Evolutionary conservation across 2,797 vertebrate species (phyloP).

Genomic region (Mallotus villosus): DNA sequence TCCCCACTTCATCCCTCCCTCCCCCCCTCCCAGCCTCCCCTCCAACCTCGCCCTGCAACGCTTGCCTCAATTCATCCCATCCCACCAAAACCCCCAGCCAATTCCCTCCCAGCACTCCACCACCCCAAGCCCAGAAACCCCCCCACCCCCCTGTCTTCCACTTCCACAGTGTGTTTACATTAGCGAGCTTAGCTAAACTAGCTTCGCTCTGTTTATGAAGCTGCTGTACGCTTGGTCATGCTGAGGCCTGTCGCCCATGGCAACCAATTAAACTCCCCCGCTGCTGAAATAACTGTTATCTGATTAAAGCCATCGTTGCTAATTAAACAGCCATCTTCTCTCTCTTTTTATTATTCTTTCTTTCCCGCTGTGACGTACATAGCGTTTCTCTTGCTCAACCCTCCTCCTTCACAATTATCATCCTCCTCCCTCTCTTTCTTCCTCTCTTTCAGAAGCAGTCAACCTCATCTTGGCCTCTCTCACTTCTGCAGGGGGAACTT

Average conservation of each 20-base stretch:
- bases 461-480: neutral
- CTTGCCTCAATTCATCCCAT: too few species aligned
- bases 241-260: conserved; percentile 46
- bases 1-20: neutral
- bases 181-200: conserved; percentile 2
- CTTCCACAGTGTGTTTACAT: conserved; percentile 17
- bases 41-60: neutral
- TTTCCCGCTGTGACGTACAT: neutral
- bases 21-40: neutral
- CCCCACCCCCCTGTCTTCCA: conserved; percentile 13
- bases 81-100: too few species aligned
- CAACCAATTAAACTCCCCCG: conserved; percentile 57
- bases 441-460: neutral
- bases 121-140: neutral
- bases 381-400: neutral
- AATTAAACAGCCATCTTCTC: conserved; percentile 59
- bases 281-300: conserved; percentile 46
- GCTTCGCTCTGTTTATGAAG: conserved; percentile 18
- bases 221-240: conserved; percentile 27
- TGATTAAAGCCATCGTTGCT: conserved; percentile 53
- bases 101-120: neutral
- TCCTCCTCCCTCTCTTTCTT: conserved; percentile 17
- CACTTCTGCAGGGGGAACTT: conserved; percentile 12
- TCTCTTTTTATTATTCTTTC: conserved; percentile 6
- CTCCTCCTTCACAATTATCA: neutral